A percentile compares a stretch with the other conserved stretches of the same genome.
phyloP scores from a whole-genome alignment of 1,140 invertebrate genomes.

The Chlorops oryzae region DNA sequence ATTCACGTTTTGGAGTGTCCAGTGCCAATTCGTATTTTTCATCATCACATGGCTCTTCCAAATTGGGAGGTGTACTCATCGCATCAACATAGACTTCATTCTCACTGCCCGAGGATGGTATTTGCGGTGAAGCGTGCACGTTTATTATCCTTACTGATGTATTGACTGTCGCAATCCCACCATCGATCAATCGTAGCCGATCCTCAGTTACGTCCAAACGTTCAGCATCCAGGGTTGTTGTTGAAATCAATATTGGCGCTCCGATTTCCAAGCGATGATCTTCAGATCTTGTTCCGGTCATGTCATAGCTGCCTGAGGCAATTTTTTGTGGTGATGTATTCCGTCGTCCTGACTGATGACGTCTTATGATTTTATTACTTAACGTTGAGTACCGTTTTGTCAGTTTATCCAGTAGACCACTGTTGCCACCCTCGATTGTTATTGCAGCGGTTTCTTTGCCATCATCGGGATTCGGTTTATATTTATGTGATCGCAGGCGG shows the following conservation, averaged over 20 bases:
- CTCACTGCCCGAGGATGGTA: conserved; percentile 28
- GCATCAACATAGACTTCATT: conserved; percentile 41
- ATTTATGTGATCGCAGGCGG: conserved; percentile 41
- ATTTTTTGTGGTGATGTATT: conserved; percentile 27
- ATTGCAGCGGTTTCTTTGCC: conserved; percentile 20
- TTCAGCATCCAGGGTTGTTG: conserved; percentile 41
- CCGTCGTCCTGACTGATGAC: conserved; percentile 24
- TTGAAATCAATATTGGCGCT: conserved; percentile 43
- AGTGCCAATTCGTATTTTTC: conserved; percentile 10
- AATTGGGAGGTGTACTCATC: conserved; percentile 22
- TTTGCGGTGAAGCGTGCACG: conserved; percentile 6
- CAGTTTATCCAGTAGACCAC: conserved; percentile 31
- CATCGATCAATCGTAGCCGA: conserved; percentile 35
- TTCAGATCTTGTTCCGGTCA: conserved; percentile 42
- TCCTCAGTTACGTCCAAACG: conserved; percentile 40
- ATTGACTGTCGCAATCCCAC: conserved; percentile 35
- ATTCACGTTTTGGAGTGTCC: background rate
- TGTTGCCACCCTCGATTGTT: conserved; percentile 14
- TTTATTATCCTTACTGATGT: conserved; percentile 24
- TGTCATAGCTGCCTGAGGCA: conserved; percentile 40
- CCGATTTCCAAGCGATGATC: conserved; percentile 45
- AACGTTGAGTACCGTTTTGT: conserved; percentile 44
- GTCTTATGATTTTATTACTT: conserved; percentile 34
- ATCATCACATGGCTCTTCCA: background rate
- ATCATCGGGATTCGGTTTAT: conserved; percentile 27